Evolutionary conservation across 2,888 invertebrate genomes (phyloP).

Genomic region (Eurois occulta): DNA sequence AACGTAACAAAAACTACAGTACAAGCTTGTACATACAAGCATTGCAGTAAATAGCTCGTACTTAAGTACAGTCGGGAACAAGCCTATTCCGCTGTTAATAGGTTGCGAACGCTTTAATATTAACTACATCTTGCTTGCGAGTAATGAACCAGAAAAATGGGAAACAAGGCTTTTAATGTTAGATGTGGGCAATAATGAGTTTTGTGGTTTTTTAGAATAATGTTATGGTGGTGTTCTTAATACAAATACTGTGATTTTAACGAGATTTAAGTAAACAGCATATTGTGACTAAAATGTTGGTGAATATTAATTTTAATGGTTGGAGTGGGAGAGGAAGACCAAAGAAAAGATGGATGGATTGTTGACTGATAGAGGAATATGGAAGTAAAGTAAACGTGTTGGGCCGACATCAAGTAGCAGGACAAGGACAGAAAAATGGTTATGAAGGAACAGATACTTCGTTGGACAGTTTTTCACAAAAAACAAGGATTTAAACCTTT

Average conservation of each 20-base stretch:
- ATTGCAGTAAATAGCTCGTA: constrained; percentile 49
- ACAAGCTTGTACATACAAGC: constrained; percentile 11
- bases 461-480: background rate
- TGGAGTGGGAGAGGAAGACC: background rate
- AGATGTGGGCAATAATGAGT: constrained; percentile 22
- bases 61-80: constrained; percentile 46
- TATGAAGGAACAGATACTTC: background rate
- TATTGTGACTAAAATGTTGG: background rate
- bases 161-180: constrained; percentile 44
- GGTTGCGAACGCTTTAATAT: constrained; percentile 57
- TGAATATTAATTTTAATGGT: background rate
- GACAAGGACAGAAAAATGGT: background rate
- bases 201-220: constrained; percentile 10
- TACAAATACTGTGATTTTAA: background rate
- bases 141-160: constrained; percentile 58
- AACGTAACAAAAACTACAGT: constrained; percentile 27
- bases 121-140: constrained; percentile 50
- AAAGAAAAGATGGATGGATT: background rate
- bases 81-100: constrained; percentile 66
- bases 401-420: background rate
- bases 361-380: background rate
- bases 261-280: background rate
- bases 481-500: background rate
- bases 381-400: background rate
- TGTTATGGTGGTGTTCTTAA: constrained; percentile 1